Evolutionary conservation across 1,140 invertebrate genomes (phyloP).

Genomic region (Harpegnathos saltator): DNA sequence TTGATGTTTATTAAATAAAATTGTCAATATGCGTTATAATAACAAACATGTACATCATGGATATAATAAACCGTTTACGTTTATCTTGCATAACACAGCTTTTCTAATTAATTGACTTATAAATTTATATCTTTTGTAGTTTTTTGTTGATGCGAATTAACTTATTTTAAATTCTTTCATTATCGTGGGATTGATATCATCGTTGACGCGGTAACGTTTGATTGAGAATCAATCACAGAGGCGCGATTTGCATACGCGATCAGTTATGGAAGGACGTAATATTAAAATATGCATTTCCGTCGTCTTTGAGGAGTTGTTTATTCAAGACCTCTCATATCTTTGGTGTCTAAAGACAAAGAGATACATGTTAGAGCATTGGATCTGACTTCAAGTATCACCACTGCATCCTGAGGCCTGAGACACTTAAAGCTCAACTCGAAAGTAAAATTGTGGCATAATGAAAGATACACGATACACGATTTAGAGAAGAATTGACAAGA

Average conservation of each 20-base stretch:
- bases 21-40: background rate
- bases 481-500: no score
- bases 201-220: background rate
- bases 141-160: constrained; percentile 4
- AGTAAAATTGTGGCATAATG: constrained; percentile 27
- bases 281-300: background rate
- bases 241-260: background rate
- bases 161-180: background rate
- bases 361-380: constrained; percentile 10
- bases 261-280: background rate
- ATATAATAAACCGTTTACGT: background rate
- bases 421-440: constrained; percentile 20
- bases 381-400: constrained; percentile 22
- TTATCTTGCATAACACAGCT: background rate
- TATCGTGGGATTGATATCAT: background rate
- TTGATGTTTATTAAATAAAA: constrained; percentile 22
- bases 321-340: background rate
- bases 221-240: background rate
- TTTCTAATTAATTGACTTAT: background rate
- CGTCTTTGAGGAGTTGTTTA: constrained; percentile 14
- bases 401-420: constrained; percentile 17
- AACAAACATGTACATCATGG: background rate
- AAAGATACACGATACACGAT: constrained; percentile 9
- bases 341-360: background rate
- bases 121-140: background rate